Base-by-base conservation (phyloP, 2,888 invertebrate species). In the Lasioglossum oenotherae region DNA sequence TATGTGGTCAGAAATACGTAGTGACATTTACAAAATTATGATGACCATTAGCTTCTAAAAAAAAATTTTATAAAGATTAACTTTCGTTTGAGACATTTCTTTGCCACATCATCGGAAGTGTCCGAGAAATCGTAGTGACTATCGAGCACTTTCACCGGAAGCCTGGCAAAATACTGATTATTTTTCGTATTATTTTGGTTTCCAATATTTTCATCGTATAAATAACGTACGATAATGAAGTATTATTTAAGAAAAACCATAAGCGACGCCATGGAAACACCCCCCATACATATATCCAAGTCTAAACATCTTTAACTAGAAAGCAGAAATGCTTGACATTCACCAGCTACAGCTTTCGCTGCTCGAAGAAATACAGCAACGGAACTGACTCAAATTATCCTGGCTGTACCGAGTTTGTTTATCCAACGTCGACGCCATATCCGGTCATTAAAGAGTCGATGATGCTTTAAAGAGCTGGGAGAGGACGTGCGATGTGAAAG, bases 401-500 rank as follows among this genome's bases (percentile, higher is more conserved):
- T 27, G 27, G 72, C 44, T 64, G 64, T 31, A 31, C 67, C 53
- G 77, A 16, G 38, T 49, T 46, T 78, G 35, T 49, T 38, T 75
- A 57, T 16, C 5, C 16, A 4, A 2, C 23, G 6, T 1, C 27
- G 60, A 35, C 38, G 31, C 31, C 46, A 27, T 19, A 83, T 84
- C 83, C 78, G 84, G 84, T 12, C 19, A 74, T 77, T 82, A 60
- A 83, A 31, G 23, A 74, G 27, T 44, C 57, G 23, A 27, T 41
- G 72, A 38, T n/a, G 35, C 64, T 19, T 19, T 44, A 23, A 3
- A n/a, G 60, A 81, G 44, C 67, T 19, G 12, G 23, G 67, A 46
- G 16, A 49, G 57, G 76, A 74, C 64, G 85, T 64, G 64, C 64
- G 60, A 69, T 75, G 90, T 80, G 91, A 91, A 91, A 91, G 91